Conservation (phyloP, 1,140 invertebrate species). For the Archivesica marissinica region DNA sequence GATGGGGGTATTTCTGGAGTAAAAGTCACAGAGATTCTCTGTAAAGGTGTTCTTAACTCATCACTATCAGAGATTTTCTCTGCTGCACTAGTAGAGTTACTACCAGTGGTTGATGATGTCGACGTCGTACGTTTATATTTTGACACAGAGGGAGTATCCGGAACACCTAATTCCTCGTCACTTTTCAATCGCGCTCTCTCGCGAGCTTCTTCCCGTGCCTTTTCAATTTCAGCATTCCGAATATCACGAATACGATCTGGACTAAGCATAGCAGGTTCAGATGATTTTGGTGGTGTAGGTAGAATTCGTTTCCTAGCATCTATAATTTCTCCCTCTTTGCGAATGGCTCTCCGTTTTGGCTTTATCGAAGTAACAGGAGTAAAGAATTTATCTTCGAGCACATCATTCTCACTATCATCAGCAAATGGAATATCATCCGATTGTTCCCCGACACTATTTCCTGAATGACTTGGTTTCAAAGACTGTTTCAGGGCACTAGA, state of each 20-base stretch:
- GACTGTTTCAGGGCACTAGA: conserved; percentile 44
- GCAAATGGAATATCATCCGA: conserved; percentile 81
- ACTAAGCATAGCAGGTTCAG: conserved; percentile 55
- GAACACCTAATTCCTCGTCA: conserved; percentile 67
- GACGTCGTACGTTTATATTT: conserved; percentile 42
- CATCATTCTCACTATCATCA: conserved; percentile 78
- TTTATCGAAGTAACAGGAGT: conserved; percentile 76
- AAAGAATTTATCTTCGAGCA: conserved; percentile 73
- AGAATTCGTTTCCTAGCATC: conserved; percentile 71
- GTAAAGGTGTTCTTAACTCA: conserved; percentile 60
- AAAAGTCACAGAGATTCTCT: conserved; percentile 47
- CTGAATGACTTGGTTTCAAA: conserved; percentile 52
- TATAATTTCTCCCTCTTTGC: conserved; percentile 31
- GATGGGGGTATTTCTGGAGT: conserved; percentile 43
- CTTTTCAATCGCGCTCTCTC: conserved; percentile 68
- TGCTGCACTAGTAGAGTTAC: conserved; percentile 69
- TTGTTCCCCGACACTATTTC: conserved; percentile 62
- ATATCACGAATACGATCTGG: conserved; percentile 68
- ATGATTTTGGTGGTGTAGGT: conserved; percentile 66
- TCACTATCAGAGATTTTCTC: conserved; percentile 76
- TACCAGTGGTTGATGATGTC: conserved; percentile 56
- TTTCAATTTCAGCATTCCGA: conserved; percentile 70
- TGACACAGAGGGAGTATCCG: conserved; percentile 53
- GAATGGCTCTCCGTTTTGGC: conserved; percentile 53
- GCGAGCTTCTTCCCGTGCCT: conserved; percentile 67